A percentile compares a stretch with the other conserved stretches of the same genome.
These are phyloP conservation scores for Gobionotothen gibberifrons DNA, from an alignment of 2,797 vertebrate genomes.

Conservation along the genomic window DNA sequence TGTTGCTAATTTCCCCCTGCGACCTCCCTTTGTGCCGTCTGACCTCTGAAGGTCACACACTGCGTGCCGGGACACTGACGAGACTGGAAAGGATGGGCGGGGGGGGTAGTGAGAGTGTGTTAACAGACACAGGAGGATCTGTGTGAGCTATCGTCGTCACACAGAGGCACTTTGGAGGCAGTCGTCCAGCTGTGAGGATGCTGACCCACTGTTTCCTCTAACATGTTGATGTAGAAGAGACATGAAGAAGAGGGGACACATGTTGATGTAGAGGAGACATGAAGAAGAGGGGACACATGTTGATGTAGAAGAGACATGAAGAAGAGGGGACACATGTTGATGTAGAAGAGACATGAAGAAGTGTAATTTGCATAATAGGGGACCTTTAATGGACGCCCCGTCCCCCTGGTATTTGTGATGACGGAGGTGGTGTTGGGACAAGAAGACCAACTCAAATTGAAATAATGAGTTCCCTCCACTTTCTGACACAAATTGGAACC, in stretches of 20 bases:
- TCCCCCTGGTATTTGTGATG: constrained; percentile 44
- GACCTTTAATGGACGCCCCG: too few relatives aligned
- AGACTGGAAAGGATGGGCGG: constrained; percentile 57
- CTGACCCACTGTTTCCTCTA: neutral
- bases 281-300: too few relatives aligned
- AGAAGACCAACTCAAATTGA: constrained; percentile 62
- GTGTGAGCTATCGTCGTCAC: constrained; percentile 82
- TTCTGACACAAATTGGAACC: constrained; percentile 84
- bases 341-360: too few relatives aligned
- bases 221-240: too few relatives aligned
- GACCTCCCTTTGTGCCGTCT: constrained; percentile 82
- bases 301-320: too few relatives aligned
- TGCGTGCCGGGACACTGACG: constrained; percentile 88
- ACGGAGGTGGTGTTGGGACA: constrained; percentile 50
- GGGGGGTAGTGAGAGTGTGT: constrained; percentile 49
- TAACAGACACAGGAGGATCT: constrained; percentile 84
- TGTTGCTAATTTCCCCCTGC: constrained; percentile 81
- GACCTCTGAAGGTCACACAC: constrained; percentile 85
- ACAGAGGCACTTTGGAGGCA: constrained; percentile 55
- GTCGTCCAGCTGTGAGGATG: constrained; percentile 30
- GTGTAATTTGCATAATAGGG: too few relatives aligned
- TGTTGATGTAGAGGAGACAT: too few relatives aligned
- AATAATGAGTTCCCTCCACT: constrained; percentile 73
- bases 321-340: too few relatives aligned
- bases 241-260: too few relatives aligned